Evolutionary conservation across 2,797 vertebrate species (phyloP).

Genomic region (Pterois miles): DNA sequence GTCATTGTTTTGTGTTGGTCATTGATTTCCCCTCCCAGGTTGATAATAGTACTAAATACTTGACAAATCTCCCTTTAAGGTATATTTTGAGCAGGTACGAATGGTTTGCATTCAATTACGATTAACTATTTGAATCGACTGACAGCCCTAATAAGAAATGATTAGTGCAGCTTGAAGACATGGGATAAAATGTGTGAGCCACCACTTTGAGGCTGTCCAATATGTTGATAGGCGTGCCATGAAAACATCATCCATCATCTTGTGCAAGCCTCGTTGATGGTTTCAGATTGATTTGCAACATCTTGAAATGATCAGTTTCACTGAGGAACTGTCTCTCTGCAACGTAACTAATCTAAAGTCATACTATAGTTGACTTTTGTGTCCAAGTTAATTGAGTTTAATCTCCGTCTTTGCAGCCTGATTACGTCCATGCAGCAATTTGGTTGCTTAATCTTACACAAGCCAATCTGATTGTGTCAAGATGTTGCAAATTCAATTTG

Average conservation of each 20-base stretch:
- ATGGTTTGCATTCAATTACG: too few relatives aligned
- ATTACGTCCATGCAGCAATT: slow-evolving; percentile 43
- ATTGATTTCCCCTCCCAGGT: too few relatives aligned
- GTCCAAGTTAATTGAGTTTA: slow-evolving; percentile 15
- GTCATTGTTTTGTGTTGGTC: too few relatives aligned
- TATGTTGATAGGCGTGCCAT: background rate
- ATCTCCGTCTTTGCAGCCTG: slow-evolving; percentile 3
- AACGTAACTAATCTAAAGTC: background rate
- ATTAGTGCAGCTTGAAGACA: background rate
- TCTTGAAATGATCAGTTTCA: background rate
- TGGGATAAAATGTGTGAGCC: background rate
- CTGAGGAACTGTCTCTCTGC: background rate
- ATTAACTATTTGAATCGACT: too few relatives aligned
- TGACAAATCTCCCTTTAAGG: too few relatives aligned
- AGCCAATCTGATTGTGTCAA: slow-evolving; percentile 50
- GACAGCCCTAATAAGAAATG: background rate
- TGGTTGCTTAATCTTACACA: slow-evolving; percentile 41
- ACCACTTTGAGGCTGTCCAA: background rate
- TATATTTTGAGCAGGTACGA: too few relatives aligned
- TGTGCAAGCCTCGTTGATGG: background rate
- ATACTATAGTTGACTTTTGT: background rate
- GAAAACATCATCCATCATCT: background rate
- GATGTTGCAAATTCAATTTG: slow-evolving; percentile 65
- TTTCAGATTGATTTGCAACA: background rate
- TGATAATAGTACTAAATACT: too few relatives aligned